Evolutionary conservation across 2,888 invertebrate species (phyloP), one percentile per base, ranked within the genome.

Genomic region (Ellobium chinense): DNA sequence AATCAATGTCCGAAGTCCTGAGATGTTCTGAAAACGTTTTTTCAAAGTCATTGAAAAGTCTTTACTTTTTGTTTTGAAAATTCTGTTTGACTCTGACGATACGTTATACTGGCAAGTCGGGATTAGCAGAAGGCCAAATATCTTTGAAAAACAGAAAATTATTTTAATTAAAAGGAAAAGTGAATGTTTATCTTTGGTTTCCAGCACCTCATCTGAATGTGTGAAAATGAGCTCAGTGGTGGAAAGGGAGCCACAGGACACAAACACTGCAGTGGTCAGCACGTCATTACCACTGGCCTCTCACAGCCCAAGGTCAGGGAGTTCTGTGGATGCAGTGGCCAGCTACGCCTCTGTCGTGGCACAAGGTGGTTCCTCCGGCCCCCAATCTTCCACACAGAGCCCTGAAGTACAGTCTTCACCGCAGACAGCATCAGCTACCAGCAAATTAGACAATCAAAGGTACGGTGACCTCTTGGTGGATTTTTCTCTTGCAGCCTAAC

Each of bases 361-460:
- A 27, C 56, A 5, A 27, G 60, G 68, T 9, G 24, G 58, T n/a
- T 36, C 36, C 69, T 34, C n/a, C n/a, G n/a, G n/a, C n/a, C n/a
- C n/a, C n/a, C n/a, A n/a, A n/a, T 0, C 46, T 62, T 62, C 75
- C 29, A 63, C 62, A 24, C 27, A 39, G 34, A 34, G 34, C 36
- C 46, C 74, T 29, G 68, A 39, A 37, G 74, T 69, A 24, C 31
- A 54, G 46, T 60, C 80, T 21, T 62, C 75, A 31, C 62, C 46
- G 18, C 77, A 76, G 58, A 24, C 29, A 24, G 24, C 3, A 27
- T 34, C 24, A 3, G 72, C 66, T 27, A 58, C 56, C 37, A 68
- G 68, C 66, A 62, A 31, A 2, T 46, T 18, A 34, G 70, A 58
- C 31, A 60, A 14, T 73, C 62, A 60, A 39, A 62, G 73, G 73